Evolutionary conservation across 1,140 invertebrate genomes (phyloP).

Genomic region (Teleopsis dalmanni): DNA sequence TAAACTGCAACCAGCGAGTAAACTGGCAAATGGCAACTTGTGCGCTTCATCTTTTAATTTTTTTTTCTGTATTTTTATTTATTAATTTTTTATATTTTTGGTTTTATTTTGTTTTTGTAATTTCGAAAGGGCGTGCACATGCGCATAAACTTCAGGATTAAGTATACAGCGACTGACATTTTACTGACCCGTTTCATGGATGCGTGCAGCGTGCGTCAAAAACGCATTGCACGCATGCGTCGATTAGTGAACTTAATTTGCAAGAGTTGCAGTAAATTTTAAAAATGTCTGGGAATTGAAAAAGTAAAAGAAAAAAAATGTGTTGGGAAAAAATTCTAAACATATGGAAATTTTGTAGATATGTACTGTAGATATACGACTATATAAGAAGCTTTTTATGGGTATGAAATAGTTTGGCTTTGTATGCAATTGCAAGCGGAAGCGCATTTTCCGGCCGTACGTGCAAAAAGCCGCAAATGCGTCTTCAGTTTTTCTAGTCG

Average conservation of each 20-base stretch:
- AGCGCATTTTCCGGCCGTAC: too few species aligned
- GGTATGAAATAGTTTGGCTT: too few species aligned
- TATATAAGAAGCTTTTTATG: too few species aligned
- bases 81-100: not conserved
- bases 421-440: too few species aligned
- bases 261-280: slow-evolving; percentile 5
- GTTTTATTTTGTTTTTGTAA: not conserved
- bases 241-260: slow-evolving; percentile 11
- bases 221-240: slow-evolving; percentile 7
- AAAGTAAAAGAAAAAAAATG: too few species aligned
- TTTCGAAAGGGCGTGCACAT: slow-evolving; percentile 22
- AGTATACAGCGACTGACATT: slow-evolving; percentile 10
- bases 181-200: slow-evolving; percentile 18
- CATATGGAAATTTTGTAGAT: too few species aligned
- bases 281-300: slow-evolving; percentile 2
- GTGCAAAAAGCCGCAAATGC: not conserved
- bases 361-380: too few species aligned
- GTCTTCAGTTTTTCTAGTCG: not conserved
- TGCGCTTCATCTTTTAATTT: not conserved
- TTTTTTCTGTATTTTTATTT: not conserved
- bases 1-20: not conserved
- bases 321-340: too few species aligned
- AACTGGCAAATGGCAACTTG: not conserved
- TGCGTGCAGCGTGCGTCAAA: slow-evolving; percentile 15
- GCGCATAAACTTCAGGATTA: slow-evolving; percentile 44